Evolutionary conservation across 2,888 invertebrate genomes (phyloP).

Genomic region (Drosophila tanythrix): DNA sequence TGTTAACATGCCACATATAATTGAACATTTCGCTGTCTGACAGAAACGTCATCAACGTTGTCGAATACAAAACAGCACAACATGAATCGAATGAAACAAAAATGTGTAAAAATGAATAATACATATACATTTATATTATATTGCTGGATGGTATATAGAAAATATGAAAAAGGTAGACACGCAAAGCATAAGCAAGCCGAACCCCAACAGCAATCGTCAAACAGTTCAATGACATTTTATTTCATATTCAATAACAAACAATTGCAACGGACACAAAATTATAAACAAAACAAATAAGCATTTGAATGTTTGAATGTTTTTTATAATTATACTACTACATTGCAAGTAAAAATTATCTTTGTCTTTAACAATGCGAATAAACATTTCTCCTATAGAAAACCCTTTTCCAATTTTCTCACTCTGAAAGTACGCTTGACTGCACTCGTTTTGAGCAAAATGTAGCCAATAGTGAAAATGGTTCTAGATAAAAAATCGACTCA

Average conservation of each 20-base stretch:
- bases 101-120: slow-evolving; percentile 15
- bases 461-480: neutral
- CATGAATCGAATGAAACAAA: slow-evolving; percentile 48
- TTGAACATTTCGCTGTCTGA: slow-evolving; percentile 41
- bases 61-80: slow-evolving; percentile 50
- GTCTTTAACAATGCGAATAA: neutral
- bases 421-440: neutral
- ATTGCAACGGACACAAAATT: slow-evolving; percentile 44
- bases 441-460: neutral
- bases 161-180: slow-evolving; percentile 55
- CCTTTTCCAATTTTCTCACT: neutral
- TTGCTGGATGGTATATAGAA: slow-evolving; percentile 30
- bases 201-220: slow-evolving; percentile 37
- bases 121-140: slow-evolving; percentile 4
- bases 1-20: slow-evolving; percentile 57
- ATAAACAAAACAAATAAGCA: slow-evolving; percentile 12
- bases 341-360: neutral
- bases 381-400: neutral
- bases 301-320: neutral
- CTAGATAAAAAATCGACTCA: neutral
- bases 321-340: neutral
- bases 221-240: slow-evolving; percentile 71
- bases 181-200: slow-evolving; percentile 62
- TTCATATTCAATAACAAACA: slow-evolving; percentile 73
- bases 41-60: slow-evolving; percentile 52